phyloP scores from a whole-genome alignment of 2,888 invertebrate species.

The Clivina fossor region DNA sequence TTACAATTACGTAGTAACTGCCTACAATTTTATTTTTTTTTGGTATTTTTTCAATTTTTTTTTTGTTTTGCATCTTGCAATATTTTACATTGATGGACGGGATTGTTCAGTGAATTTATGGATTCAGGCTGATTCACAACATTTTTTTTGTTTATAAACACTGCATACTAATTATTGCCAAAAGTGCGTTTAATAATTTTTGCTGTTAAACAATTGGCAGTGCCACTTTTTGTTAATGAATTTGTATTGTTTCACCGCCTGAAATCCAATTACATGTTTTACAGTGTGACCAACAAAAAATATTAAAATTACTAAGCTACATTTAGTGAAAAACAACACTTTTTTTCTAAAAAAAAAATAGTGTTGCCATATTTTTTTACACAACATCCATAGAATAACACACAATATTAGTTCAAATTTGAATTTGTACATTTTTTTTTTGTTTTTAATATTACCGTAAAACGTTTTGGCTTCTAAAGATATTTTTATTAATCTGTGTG shows the following conservation, averaged over 20 bases:
- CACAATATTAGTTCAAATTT: slow-evolving; percentile 22
- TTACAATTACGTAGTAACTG: slow-evolving; percentile 1
- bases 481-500: too few relatives aligned
- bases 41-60: neutral
- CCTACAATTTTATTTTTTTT: neutral
- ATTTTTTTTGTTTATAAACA: too few relatives aligned
- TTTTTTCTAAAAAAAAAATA: neutral
- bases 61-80: slow-evolving; percentile 20
- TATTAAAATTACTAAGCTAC: slow-evolving; percentile 19
- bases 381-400: slow-evolving; percentile 25
- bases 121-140: slow-evolving; percentile 19
- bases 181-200: neutral
- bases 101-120: slow-evolving; percentile 21
- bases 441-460: too few relatives aligned
- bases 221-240: slow-evolving; percentile 10
- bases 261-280: slow-evolving; percentile 23
- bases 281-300: slow-evolving; percentile 20
- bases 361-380: neutral
- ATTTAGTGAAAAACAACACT: slow-evolving; percentile 9
- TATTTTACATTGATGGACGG: slow-evolving; percentile 28
- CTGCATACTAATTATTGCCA: slow-evolving; percentile 16
- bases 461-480: too few relatives aligned
- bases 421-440: slow-evolving; percentile 13
- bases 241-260: slow-evolving; percentile 9
- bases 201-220: slow-evolving; percentile 5